These are phyloP conservation scores for Mamestra configurata DNA, from an alignment of 1,140 invertebrate species.

Conservation along the genomic window DNA sequence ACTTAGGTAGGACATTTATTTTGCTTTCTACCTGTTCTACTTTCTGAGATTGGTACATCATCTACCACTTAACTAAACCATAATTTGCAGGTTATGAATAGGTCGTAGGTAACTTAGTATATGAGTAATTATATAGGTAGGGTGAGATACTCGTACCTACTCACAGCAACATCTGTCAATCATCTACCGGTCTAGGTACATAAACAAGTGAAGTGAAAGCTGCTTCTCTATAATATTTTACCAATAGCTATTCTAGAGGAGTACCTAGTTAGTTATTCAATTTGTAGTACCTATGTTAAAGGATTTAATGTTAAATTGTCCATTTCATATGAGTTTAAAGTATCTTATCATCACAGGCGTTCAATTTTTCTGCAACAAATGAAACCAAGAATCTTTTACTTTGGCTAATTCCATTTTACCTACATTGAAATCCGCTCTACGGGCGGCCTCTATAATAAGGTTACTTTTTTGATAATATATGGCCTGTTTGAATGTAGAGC, in stretches of 20 bases:
- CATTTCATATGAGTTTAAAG: too few relatives aligned
- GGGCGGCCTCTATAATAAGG: background rate
- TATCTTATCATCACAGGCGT: too few relatives aligned
- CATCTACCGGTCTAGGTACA: background rate
- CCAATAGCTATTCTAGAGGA: background rate
- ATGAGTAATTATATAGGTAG: too few relatives aligned
- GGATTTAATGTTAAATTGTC: too few relatives aligned
- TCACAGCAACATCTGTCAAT: background rate
- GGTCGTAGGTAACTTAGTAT: too few relatives aligned
- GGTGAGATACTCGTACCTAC: too few relatives aligned
- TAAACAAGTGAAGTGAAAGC: background rate
- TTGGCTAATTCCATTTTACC: background rate
- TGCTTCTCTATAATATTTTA: background rate
- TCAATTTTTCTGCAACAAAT: too few relatives aligned
- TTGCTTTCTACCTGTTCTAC: background rate
- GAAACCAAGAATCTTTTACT: background rate
- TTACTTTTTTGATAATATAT: background rate
- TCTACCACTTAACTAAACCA: too few relatives aligned
- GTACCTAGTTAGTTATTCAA: background rate
- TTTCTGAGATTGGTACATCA: too few relatives aligned
- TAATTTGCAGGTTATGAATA: too few relatives aligned
- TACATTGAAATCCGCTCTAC: background rate
- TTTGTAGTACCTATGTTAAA: too few relatives aligned
- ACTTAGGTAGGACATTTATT: slow-evolving; percentile 36
- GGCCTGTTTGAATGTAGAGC: slow-evolving; percentile 26